Percentiles rank a stretch among this genome's conserved stretches.
Conservation (phyloP, 30 jellyfish, hydroid and myxozoan species). For the Aurelia aurita region DNA sequence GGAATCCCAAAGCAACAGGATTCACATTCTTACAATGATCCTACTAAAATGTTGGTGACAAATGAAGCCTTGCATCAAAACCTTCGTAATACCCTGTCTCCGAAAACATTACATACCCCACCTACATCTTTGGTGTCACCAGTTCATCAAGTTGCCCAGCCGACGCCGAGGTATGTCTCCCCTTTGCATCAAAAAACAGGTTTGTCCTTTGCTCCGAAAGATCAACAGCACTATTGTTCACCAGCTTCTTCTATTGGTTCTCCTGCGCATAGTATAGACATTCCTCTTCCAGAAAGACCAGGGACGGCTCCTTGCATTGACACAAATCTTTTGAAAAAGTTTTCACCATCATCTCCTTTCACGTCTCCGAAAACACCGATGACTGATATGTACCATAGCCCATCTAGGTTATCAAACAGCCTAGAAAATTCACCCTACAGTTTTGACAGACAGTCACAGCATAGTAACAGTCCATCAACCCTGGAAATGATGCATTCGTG, state of each 20-base stretch:
- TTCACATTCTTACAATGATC: not conserved
- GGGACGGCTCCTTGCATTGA: constrained; percentile 51
- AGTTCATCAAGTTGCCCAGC: constrained; percentile 1
- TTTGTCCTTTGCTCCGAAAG: constrained; percentile 21
- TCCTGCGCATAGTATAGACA: constrained; percentile 14
- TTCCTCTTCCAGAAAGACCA: constrained; percentile 41
- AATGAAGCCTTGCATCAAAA: not conserved
- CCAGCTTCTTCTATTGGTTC: constrained; percentile 19
- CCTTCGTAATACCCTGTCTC: not conserved
- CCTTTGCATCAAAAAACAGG: constrained; percentile 6
- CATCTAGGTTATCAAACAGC: constrained; percentile 1
- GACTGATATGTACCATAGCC: constrained; percentile 3
- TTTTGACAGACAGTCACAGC: constrained; percentile 8
- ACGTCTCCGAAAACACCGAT: constrained; percentile 34
- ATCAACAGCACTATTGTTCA: constrained; percentile 17
- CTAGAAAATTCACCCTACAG: not conserved
- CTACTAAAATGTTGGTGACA: not conserved
- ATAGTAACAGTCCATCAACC: not conserved
- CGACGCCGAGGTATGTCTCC: not conserved
- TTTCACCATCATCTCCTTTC: constrained; percentile 30
- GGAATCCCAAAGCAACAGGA: constrained; percentile 20
- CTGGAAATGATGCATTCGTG: not conserved
- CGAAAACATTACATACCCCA: constrained; percentile 2
- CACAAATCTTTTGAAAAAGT: not conserved
- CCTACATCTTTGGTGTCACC: not conserved